These are phyloP conservation scores for Melanerpes aurifrons DNA, from an alignment of 2,113 vertebrate genomes.

Conservation along the genomic window DNA sequence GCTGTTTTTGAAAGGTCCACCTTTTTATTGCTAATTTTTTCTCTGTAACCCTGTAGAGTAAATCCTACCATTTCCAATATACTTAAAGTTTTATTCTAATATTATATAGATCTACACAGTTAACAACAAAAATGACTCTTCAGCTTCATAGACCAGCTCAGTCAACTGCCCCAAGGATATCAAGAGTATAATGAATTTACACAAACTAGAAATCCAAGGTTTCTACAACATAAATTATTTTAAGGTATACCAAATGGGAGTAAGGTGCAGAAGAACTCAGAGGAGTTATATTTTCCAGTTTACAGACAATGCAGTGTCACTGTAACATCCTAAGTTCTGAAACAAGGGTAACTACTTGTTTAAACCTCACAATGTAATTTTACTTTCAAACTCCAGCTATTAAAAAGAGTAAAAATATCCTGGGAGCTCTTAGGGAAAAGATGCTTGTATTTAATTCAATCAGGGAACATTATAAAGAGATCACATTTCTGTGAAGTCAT, in stretches of 20 bases:
- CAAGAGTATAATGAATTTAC: background rate
- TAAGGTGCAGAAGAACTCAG: background rate
- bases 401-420: background rate
- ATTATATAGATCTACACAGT: background rate
- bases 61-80: background rate
- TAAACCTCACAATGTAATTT: background rate
- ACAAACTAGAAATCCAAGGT: background rate
- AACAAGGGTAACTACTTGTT: background rate
- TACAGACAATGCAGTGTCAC: background rate
- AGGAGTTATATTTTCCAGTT: background rate
- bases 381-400: background rate
- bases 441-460: background rate
- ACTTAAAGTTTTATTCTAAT: background rate
- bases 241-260: background rate
- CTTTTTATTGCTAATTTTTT: background rate
- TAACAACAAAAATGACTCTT: background rate
- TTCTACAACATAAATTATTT: background rate
- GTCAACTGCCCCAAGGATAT: background rate
- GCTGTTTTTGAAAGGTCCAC: background rate
- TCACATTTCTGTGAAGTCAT: background rate
- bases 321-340: too few species aligned
- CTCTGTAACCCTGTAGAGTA: background rate
- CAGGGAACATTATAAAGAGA: background rate
- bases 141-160: background rate
- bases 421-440: background rate